Percentiles rank a stretch among this genome's conserved stretches.
phyloP scores from a whole-genome alignment of 2,797 vertebrate genomes.

The Phyllotis vaccarum region DNA sequence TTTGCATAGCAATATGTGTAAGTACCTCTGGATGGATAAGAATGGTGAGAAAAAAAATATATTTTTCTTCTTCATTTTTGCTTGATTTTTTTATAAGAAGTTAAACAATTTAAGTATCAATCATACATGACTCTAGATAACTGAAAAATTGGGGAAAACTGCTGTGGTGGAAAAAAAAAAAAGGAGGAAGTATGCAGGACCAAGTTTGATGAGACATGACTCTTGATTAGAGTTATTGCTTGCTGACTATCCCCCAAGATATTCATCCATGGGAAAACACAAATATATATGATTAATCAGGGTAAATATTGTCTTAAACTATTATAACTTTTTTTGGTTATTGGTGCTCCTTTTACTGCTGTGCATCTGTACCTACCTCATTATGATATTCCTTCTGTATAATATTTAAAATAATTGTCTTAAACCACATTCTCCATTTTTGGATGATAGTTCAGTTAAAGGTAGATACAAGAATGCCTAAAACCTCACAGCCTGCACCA shows the following conservation, averaged over 20 bases:
- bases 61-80: not conserved
- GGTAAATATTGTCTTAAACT: not conserved
- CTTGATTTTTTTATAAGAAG: not conserved
- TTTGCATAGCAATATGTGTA: not conserved
- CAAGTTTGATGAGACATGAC: not conserved
- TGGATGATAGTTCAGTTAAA: not conserved
- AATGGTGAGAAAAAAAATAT: not conserved
- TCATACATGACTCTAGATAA: not conserved
- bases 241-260: not conserved
- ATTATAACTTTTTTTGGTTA: not conserved
- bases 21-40: not conserved
- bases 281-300: not conserved
- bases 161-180: not conserved
- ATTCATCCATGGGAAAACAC: not conserved
- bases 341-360: not conserved
- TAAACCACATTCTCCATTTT: not conserved
- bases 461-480: not conserved
- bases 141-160: not conserved
- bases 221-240: not conserved
- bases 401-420: slow-evolving; percentile 13
- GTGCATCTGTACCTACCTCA: not conserved
- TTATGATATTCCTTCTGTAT: not conserved
- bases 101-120: not conserved
- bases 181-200: not conserved
- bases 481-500: not conserved